These are phyloP conservation scores for Cinara cedri DNA, from an alignment of 2,888 invertebrate genomes.

Conservation along the genomic window DNA sequence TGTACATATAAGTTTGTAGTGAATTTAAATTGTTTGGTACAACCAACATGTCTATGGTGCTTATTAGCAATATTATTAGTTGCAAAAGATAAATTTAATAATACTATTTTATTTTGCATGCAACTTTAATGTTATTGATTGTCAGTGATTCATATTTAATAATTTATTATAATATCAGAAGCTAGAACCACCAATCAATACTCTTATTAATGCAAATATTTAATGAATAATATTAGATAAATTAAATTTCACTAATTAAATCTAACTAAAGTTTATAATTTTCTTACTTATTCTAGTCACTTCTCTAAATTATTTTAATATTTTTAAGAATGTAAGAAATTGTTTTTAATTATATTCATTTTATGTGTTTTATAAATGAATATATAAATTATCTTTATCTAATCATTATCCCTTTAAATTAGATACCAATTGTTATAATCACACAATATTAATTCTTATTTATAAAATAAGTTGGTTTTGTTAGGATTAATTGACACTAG, in stretches of 20 bases:
- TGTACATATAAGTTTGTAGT: constrained; percentile 27
- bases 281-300: constrained; percentile 32
- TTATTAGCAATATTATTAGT: constrained; percentile 32
- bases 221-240: too few species aligned
- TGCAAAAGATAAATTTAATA: constrained; percentile 7
- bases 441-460: neutral
- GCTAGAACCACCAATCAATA: too few species aligned
- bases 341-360: neutral
- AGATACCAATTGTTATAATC: neutral
- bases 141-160: too few species aligned
- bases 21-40: constrained; percentile 32
- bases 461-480: neutral
- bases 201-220: too few species aligned
- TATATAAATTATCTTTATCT: neutral
- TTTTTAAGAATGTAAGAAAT: constrained; percentile 7
- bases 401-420: neutral
- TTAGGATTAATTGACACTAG: neutral
- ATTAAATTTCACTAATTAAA: too few species aligned
- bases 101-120: neutral
- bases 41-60: constrained; percentile 44
- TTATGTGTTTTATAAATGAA: neutral
- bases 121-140: neutral
- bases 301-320: constrained; percentile 2
- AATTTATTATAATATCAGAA: too few species aligned
- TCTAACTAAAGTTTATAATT: constrained; percentile 6